Conservation (phyloP, 2,113 vertebrate species). For the Microcebus murinus region DNA sequence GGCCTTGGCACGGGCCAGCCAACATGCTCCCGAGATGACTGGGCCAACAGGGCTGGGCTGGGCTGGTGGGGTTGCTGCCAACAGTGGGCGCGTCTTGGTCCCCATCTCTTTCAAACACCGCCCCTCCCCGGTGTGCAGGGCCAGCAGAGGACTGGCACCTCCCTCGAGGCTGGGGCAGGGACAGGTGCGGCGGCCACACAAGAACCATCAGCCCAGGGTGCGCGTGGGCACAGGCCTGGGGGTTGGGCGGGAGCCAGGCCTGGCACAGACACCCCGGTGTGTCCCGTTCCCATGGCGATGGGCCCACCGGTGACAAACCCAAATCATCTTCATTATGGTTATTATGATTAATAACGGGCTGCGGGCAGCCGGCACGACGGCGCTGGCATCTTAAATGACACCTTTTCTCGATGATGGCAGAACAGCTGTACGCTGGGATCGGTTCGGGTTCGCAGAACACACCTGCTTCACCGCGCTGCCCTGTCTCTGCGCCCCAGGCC, state of each 20-base stretch:
- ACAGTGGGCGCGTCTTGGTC: too few relatives aligned
- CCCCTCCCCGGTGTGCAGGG: background rate
- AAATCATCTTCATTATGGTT: constrained; percentile 17
- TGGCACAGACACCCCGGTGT: background rate
- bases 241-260: background rate
- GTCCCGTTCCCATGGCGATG: background rate
- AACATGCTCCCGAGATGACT: background rate
- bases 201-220: background rate
- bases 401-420: background rate
- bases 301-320: background rate
- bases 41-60: fast-evolving
- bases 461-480: background rate
- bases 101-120: background rate
- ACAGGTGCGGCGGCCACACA: background rate
- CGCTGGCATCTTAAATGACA: constrained; percentile 27
- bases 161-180: fast-evolving
- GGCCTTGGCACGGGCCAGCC: background rate
- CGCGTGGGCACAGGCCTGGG: background rate
- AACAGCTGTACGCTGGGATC: background rate
- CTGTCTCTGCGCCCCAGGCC: background rate
- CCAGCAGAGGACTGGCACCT: too few relatives aligned
- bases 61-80: fast-evolving
- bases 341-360: constrained; percentile 61
- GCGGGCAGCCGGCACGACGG: fast-evolving
- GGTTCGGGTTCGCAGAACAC: background rate